These are phyloP conservation scores for Cochlearius cochlearius DNA, from an alignment of 2,113 vertebrate genomes.

Conservation along the genomic window DNA sequence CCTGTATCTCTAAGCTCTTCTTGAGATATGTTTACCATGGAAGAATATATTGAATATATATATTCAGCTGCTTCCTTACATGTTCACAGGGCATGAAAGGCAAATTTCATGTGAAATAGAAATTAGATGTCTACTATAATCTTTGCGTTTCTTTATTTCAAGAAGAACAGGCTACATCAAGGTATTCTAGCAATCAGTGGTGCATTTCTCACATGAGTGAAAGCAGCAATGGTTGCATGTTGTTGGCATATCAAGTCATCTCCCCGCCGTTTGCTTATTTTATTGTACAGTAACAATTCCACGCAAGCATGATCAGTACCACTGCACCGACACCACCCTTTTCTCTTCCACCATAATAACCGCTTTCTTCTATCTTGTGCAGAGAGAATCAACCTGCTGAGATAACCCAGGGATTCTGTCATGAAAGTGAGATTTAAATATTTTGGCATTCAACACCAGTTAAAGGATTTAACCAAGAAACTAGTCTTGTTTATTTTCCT, in stretches of 20 bases:
- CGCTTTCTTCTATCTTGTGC: rapidly evolving
- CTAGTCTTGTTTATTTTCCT: not conserved
- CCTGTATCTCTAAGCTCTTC: not conserved
- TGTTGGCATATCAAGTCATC: not conserved
- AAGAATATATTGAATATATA: not conserved
- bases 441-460: not conserved
- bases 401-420: not conserved
- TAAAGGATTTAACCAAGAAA: not conserved
- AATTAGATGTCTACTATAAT: not conserved
- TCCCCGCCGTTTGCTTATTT: not conserved
- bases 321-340: not conserved
- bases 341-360: not conserved
- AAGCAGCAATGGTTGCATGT: not conserved
- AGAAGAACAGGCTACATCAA: not conserved
- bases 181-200: not conserved
- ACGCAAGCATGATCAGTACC: not conserved
- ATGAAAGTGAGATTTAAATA: not conserved
- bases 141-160: not conserved
- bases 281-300: not conserved
- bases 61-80: not conserved
- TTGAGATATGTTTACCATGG: not conserved
- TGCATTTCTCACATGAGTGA: not conserved
- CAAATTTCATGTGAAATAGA: not conserved
- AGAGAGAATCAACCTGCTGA: not conserved
- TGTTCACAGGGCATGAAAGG: not conserved